These are phyloP conservation scores for Labeo rohita DNA, from an alignment of 2,113 vertebrate species.

Conservation along the genomic window DNA sequence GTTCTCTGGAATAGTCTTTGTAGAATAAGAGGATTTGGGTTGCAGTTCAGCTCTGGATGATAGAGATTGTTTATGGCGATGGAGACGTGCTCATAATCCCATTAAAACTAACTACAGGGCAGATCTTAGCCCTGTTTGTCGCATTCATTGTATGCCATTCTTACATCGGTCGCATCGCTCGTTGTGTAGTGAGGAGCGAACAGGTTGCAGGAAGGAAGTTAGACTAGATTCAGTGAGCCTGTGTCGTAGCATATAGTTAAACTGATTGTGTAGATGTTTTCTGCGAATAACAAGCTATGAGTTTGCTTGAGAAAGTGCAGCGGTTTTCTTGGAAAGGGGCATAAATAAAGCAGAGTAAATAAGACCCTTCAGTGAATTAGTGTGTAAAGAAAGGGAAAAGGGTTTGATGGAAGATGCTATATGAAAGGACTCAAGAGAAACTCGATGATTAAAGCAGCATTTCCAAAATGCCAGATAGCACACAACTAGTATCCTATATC, in stretches of 20 bases:
- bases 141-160: not conserved
- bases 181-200: not conserved
- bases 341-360: not conserved
- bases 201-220: not conserved
- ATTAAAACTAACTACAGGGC: slow-evolving; percentile 48
- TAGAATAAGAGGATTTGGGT: slow-evolving; percentile 53
- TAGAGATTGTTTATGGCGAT: slow-evolving; percentile 43
- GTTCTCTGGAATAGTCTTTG: slow-evolving; percentile 33
- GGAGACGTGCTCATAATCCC: slow-evolving; percentile 42
- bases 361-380: not conserved
- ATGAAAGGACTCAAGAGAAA: not conserved
- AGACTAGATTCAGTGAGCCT: not conserved
- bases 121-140: slow-evolving; percentile 14
- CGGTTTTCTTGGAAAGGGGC: not conserved
- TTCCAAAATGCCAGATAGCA: not conserved
- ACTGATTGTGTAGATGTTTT: not conserved
- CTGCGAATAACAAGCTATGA: not conserved
- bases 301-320: not conserved
- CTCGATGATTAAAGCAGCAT: not conserved
- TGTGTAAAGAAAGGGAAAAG: not conserved
- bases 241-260: not conserved
- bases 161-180: not conserved
- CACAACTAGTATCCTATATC: not conserved
- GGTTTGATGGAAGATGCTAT: not conserved
- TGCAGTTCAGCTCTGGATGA: slow-evolving; percentile 50